phyloP scores from a whole-genome alignment of 2,113 vertebrate genomes.

The Lampris megalopsis region DNA sequence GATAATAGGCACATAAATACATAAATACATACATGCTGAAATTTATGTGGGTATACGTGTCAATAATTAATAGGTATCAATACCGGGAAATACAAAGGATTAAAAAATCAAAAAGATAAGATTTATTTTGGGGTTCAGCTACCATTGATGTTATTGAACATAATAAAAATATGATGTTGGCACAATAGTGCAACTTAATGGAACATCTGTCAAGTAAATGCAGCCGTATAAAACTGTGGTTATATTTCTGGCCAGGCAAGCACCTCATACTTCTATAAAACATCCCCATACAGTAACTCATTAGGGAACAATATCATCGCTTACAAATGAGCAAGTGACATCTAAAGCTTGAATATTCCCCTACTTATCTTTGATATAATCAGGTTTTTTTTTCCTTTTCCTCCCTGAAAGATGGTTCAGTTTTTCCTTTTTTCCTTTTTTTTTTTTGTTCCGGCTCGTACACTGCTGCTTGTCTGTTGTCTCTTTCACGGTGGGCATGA shows the following conservation, averaged over 20 bases:
- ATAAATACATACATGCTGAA: constrained; percentile 47
- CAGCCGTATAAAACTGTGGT: constrained; percentile 58
- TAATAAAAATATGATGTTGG: constrained; percentile 50
- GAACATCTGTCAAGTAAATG: constrained; percentile 66
- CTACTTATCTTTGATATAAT: constrained; percentile 9
- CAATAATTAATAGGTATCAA: constrained; percentile 63
- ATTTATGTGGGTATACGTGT: constrained; percentile 51
- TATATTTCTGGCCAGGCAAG: constrained; percentile 67
- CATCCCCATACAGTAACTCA: constrained; percentile 32
- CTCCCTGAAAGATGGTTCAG: constrained; percentile 53
- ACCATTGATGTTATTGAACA: constrained; percentile 42
- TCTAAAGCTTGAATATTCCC: constrained; percentile 38
- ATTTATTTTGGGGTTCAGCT: constrained; percentile 36
- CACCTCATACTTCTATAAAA: constrained; percentile 51
- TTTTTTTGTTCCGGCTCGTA: constrained; percentile 46
- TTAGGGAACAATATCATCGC: constrained; percentile 31
- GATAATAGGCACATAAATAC: constrained; percentile 67
- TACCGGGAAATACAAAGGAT: constrained; percentile 56
- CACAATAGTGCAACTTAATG: constrained; percentile 62
- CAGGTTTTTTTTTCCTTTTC: constrained; percentile 43
- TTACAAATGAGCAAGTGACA: constrained; percentile 10
- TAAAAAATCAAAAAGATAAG: constrained; percentile 40
- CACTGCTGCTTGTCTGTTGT: neutral
- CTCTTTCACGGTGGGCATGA: no score
- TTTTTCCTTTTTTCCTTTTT: constrained; percentile 4